A percentile compares a stretch with the other conserved stretches of the same genome.
These are phyloP conservation scores for Tinea semifulvella DNA, from an alignment of 2,888 invertebrate genomes.

Conservation along the genomic window DNA sequence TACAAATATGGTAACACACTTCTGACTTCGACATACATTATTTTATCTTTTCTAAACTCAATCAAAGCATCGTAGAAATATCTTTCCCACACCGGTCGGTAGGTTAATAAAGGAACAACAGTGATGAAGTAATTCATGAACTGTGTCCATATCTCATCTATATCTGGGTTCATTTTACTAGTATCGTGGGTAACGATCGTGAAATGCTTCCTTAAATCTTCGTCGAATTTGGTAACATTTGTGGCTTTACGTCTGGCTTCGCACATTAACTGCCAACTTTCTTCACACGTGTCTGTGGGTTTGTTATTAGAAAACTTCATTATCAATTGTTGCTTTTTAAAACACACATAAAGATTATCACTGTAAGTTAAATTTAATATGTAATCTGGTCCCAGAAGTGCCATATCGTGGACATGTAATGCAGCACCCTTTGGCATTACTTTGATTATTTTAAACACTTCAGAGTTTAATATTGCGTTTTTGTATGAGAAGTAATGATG, in stretches of 20 bases:
- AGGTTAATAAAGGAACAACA: slow-evolving; percentile 62
- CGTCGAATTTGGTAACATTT: slow-evolving; percentile 57
- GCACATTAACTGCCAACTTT: slow-evolving; percentile 54
- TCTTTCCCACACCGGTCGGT: slow-evolving; percentile 71
- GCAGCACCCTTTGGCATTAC: slow-evolving; percentile 80
- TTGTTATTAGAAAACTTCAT: slow-evolving; percentile 35
- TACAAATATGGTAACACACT: slow-evolving; percentile 71
- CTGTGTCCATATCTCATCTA: slow-evolving; percentile 66
- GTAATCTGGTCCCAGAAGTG: slow-evolving; percentile 69
- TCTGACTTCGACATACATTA: slow-evolving; percentile 76
- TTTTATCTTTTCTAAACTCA: slow-evolving; percentile 71
- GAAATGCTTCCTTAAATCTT: slow-evolving; percentile 57
- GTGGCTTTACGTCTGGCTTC: slow-evolving; percentile 42
- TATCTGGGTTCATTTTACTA: slow-evolving; percentile 49
- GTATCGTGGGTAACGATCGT: slow-evolving; percentile 63
- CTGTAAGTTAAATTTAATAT: slow-evolving; percentile 71
- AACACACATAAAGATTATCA: slow-evolving; percentile 67
- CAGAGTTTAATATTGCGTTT: slow-evolving; percentile 64
- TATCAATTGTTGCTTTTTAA: slow-evolving; percentile 24
- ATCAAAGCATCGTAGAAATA: slow-evolving; percentile 71
- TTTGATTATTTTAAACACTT: slow-evolving; percentile 72
- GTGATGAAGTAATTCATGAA: slow-evolving; percentile 66
- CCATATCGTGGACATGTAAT: slow-evolving; percentile 75
- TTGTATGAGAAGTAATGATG: slow-evolving; percentile 72
- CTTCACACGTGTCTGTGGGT: slow-evolving; percentile 29